phyloP scores from a whole-genome alignment of 2,113 vertebrate species.

The Circaetus cinerascens region DNA sequence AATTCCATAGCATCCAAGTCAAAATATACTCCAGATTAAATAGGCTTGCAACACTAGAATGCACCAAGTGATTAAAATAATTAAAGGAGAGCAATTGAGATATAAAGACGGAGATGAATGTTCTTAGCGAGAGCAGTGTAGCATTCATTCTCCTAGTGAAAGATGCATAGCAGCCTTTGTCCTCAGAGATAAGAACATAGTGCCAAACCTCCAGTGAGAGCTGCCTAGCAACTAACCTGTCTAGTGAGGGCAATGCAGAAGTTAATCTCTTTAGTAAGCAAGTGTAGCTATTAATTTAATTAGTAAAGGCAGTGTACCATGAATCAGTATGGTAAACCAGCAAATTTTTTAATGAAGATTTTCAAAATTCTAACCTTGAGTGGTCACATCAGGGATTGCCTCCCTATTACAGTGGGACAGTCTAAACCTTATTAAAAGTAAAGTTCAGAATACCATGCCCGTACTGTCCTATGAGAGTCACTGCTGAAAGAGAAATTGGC shows the following conservation, averaged over 20 bases:
- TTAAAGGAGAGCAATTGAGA: conserved; percentile 66
- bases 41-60: conserved; percentile 44
- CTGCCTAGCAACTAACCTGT: conserved; percentile 72
- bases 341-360: conserved; percentile 64
- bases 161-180: conserved; percentile 5
- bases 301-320: conserved; percentile 69
- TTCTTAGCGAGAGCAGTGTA: conserved; percentile 1
- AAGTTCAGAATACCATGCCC: background rate
- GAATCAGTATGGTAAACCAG: conserved; percentile 49
- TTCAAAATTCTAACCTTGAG: conserved; percentile 52
- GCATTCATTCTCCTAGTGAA: conserved; percentile 23
- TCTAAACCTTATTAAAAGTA: conserved; percentile 2
- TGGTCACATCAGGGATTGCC: background rate
- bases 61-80: conserved; percentile 60
- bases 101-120: conserved; percentile 47
- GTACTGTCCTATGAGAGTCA: background rate
- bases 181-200: conserved; percentile 22
- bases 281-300: conserved; percentile 80
- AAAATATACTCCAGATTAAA: conserved; percentile 49
- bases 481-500: background rate
- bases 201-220: conserved; percentile 23
- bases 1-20: background rate
- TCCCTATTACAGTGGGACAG: background rate
- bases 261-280: conserved; percentile 73
- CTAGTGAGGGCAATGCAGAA: conserved; percentile 38